These are phyloP conservation scores for Epizoanthus rinbou DNA, from an alignment of 92 coral and sea anemone genomes.

Conservation along the genomic window DNA sequence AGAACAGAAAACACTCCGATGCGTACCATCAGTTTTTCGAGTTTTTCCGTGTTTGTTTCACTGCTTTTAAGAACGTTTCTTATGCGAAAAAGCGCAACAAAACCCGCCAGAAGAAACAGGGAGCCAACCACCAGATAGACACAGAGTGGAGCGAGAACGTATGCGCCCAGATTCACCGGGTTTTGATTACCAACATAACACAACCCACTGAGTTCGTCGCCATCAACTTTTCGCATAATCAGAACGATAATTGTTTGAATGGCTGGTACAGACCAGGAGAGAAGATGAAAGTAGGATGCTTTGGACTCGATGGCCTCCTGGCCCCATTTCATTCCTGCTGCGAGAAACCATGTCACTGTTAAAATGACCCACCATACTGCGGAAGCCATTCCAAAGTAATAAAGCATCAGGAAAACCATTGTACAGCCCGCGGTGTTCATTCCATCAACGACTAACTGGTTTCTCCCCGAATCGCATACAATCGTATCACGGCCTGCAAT, in stretches of 20 bases:
- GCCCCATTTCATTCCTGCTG: conserved; percentile 98
- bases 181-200: conserved; percentile 92
- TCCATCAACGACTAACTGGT: conserved; percentile 78
- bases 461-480: conserved; percentile 75
- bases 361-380: conserved; percentile 98
- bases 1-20: conserved; percentile 95
- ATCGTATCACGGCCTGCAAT: conserved; percentile 81
- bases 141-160: conserved; percentile 89
- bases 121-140: conserved; percentile 87
- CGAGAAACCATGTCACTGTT: conserved; percentile 95
- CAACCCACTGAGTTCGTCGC: conserved; percentile 92
- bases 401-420: conserved; percentile 90
- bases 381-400: conserved; percentile 99
- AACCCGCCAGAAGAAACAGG: conserved; percentile 90
- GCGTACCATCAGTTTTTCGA: conserved; percentile 94
- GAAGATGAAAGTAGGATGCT: conserved; percentile 90
- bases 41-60: conserved; percentile 94
- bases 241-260: conserved; percentile 93
- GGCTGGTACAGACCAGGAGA: conserved; percentile 97
- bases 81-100: conserved; percentile 91
- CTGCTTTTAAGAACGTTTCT: conserved; percentile 91
- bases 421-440: conserved; percentile 98
- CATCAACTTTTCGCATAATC: conserved; percentile 87
- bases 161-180: conserved; percentile 72
- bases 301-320: conserved; percentile 96